Conservation (phyloP, 64 coral and sea anemone genomes). For the Dendrophyllia cribrosa region DNA sequence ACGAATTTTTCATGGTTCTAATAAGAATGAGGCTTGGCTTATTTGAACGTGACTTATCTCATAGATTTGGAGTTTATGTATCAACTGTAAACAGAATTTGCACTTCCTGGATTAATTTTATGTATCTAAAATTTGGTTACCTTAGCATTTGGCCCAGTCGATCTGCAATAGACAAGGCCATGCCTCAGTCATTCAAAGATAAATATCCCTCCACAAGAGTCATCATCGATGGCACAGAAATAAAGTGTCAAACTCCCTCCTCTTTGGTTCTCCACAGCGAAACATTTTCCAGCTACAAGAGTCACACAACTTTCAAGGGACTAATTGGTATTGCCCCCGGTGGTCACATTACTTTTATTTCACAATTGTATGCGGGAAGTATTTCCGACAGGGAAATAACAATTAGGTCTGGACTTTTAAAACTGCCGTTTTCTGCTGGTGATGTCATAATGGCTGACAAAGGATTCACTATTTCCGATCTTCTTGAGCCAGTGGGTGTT, state of each 20-base stretch:
- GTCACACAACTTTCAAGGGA: slow-evolving; percentile 31
- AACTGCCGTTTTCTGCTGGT: too few species aligned
- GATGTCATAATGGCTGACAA: too few species aligned
- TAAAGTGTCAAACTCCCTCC: slow-evolving; percentile 41
- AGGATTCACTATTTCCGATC: too few species aligned
- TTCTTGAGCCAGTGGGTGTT: too few species aligned
- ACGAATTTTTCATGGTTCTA: slow-evolving; percentile 54
- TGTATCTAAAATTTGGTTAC: slow-evolving; percentile 62
- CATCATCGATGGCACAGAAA: slow-evolving; percentile 57
- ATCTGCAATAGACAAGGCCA: background rate
- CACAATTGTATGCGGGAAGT: slow-evolving; percentile 46
- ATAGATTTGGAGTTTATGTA: slow-evolving; percentile 32
- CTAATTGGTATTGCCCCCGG: slow-evolving; percentile 7
- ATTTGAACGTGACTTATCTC: slow-evolving; percentile 59
- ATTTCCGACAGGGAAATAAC: slow-evolving; percentile 31
- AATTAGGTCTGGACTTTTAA: slow-evolving; percentile 30
- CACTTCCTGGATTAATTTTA: slow-evolving; percentile 50
- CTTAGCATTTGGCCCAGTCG: too few species aligned
- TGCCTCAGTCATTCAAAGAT: slow-evolving; percentile 33
- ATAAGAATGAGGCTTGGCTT: slow-evolving; percentile 20
- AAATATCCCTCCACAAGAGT: slow-evolving; percentile 53
- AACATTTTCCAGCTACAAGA: background rate
- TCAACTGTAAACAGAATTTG: slow-evolving; percentile 48
- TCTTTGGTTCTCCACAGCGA: background rate
- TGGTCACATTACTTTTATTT: too few species aligned